Conservation (phyloP, 2,888 invertebrate genomes). For the Epiblema foenella region DNA sequence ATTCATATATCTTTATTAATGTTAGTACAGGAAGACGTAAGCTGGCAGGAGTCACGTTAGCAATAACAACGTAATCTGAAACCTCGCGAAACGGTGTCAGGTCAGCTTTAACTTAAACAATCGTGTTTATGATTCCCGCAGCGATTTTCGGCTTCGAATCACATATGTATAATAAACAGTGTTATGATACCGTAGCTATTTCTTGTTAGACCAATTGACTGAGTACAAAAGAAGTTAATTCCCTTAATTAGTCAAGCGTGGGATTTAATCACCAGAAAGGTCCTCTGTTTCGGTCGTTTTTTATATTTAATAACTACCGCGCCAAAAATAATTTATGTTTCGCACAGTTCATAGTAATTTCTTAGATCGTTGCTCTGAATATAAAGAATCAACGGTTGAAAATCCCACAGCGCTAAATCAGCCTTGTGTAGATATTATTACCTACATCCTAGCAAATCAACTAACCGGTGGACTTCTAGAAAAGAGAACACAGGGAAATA, state of each 20-base stretch:
- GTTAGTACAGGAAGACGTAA: slow-evolving; percentile 14
- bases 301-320: not conserved
- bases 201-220: not conserved
- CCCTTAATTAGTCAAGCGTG: not conserved
- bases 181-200: slow-evolving; percentile 11
- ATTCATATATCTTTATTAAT: slow-evolving; percentile 11
- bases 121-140: slow-evolving; percentile 30
- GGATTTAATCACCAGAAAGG: slow-evolving; percentile 1
- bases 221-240: slow-evolving; percentile 16
- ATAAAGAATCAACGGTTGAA: not conserved
- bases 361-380: not conserved
- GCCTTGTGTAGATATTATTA: not conserved
- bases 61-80: slow-evolving; percentile 48
- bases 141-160: slow-evolving; percentile 24
- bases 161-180: slow-evolving; percentile 1
- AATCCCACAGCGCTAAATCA: not conserved
- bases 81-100: slow-evolving; percentile 46
- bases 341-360: not conserved
- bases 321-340: not conserved
- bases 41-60: slow-evolving; percentile 20
- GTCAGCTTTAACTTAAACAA: slow-evolving; percentile 49
- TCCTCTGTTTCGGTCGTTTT: not conserved
- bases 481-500: slow-evolving; percentile 3
- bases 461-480: not conserved
- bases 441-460: not conserved